Evolutionary conservation across 2,888 invertebrate species (phyloP), one percentile per base, ranked within the genome.

Genomic region (Drosophila mulleri): DNA sequence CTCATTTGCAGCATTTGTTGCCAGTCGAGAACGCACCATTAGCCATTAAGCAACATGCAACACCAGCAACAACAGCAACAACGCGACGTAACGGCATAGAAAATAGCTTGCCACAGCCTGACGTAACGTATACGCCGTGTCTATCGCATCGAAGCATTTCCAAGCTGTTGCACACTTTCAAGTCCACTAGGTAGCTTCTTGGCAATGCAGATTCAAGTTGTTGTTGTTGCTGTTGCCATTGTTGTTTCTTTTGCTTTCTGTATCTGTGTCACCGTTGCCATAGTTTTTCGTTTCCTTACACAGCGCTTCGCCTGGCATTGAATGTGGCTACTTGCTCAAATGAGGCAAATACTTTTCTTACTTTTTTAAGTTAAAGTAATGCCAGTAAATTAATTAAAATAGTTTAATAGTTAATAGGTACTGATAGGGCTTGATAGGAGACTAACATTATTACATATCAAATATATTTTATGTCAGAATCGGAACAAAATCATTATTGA

Each of bases 131-230:
- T 88, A 83, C 85, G 86, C 75, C 67, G 66, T 72, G 71, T 80
- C 52, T 67, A 67, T 68, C 56, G 68, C 60, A 56, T 64, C 72
- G 70, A 82, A 82, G 80, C 70, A 72, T 86, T 88, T 86, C 86
- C 86, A 82, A 84, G 89, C 89, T 86, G 87, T 75, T 86, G 87
- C 82, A 86, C 86, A 74, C 72, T 88, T 86, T 88, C 89, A 69
- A 78, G 75, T 86, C 85, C 88, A 85, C 80, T 88, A 72, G 78
- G 72, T 82, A 80, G 62, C 70, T 62, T 52, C 69, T 72, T 67
- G 80, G 37, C 77, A 61, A 44, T 68, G 69, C 62, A 63, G 59
- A 23, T 45, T 41, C 18, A 42, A 8, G 44, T 14, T 50, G 11
- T 42, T 65, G 18, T 26, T 42, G n/a, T 8, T 35, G 18, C 20